Evolutionary conservation across 2,113 vertebrate species (phyloP), one percentile per base, ranked within the genome.

Genomic region (Clarias macrocephalus): DNA sequence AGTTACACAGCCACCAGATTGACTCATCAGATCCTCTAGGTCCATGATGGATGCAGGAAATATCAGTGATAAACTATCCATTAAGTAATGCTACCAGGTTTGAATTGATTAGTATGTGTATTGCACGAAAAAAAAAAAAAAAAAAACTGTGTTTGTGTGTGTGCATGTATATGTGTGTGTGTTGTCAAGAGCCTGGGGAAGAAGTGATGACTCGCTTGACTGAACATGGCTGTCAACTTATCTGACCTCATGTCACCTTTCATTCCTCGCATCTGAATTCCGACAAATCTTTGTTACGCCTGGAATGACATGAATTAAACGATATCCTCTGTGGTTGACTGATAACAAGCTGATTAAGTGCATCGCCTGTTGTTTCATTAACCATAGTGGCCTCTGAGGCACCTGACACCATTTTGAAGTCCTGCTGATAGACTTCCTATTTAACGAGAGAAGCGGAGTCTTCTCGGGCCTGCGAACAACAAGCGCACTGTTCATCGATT

Each of bases 401-500:
- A 76, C 66, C 72, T 81, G 86, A 54, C 66, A 12, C 30, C 12
- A 65, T 85, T 79, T 77, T 42, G 23, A 37, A 82, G 85, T 6
- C 23, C 70, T 75, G 52, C 70, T 72, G 88, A 85, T 87, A 76
- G 77, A 85, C 70, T 63, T 83, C 52, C 60, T n/a, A 75, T 73
- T 79, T 65, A 80, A 80, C 56, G 21, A 52, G 80, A 28, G 42
- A 59, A 81, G 60, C 65, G 9, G 73, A 85, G 77, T 85, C 68
- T 62, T 85, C 62, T 52, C 28, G 66, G 65, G 65, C 28, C 63
- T 82, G 25, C 56, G 56, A 68, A 89, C 83, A 86, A 87, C 59
- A 37, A 30, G 89, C 65, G 76, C 87, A 84, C 54, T 91, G 92
- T 92, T 90, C 92, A 94, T 94, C 91, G 91, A 92, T 94, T 92